Conservation (phyloP, 2,797 vertebrate species). For the Bovichtus variegatus region DNA sequence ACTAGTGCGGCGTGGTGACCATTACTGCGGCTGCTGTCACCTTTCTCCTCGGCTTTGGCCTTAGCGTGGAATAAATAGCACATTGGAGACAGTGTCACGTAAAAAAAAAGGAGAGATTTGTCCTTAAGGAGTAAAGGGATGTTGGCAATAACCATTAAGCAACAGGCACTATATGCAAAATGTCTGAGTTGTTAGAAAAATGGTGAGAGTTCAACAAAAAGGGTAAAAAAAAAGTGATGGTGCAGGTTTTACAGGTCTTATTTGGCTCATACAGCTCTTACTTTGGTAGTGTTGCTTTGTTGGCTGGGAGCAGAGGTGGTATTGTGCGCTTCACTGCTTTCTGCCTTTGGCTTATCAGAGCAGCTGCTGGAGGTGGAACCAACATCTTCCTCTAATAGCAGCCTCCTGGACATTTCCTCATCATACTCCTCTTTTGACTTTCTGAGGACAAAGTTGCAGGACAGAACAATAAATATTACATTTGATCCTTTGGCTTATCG, state of each 20-base stretch:
- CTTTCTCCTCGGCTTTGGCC: conserved; percentile 54
- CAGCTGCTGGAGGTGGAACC: conserved; percentile 78
- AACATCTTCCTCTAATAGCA: conserved; percentile 69
- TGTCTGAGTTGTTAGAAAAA: background rate
- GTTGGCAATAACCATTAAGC: background rate
- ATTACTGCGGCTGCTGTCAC: conserved; percentile 40
- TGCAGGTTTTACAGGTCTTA: background rate
- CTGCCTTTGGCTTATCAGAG: conserved; percentile 58
- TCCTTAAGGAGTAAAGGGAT: background rate
- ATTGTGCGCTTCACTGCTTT: conserved; percentile 46
- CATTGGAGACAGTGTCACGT: background rate
- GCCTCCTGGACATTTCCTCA: conserved; percentile 84
- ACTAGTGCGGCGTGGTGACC: conserved; percentile 45
- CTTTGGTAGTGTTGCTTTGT: conserved; percentile 59
- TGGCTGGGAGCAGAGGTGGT: conserved; percentile 41
- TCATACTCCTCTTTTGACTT: conserved; percentile 98
- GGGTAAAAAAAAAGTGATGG: no score
- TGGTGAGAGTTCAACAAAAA: background rate
- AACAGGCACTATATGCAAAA: background rate
- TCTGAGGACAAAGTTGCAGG: conserved; percentile 72
- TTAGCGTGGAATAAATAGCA: conserved; percentile 43
- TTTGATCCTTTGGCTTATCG: background rate
- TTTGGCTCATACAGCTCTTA: conserved; percentile 33
- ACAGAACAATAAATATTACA: background rate
- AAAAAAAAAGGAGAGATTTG: background rate